Evolutionary conservation across 2,113 vertebrate genomes (phyloP), one percentile per base, ranked within the genome.

Genomic region (Panurus biarmicus): DNA sequence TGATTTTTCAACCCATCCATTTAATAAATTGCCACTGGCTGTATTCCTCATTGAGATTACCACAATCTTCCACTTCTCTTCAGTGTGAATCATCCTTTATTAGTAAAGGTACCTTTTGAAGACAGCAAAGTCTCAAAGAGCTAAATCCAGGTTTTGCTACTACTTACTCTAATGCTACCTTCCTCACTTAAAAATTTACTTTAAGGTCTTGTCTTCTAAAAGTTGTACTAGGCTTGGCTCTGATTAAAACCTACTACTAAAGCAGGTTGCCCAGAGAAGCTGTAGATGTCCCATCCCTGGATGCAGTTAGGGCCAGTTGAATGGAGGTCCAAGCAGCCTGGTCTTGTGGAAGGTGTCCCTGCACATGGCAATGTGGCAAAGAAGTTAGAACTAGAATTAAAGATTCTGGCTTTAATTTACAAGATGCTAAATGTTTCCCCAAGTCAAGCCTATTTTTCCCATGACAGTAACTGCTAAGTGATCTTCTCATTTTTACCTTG

Each of bases 301-400:
- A 29, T 58, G 36, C 2, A 0, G 5, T 33, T n/a, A 36, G 12
- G 3, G 6, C 10, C 0, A 0, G 23, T 1, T 58, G 22, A 15
- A 25, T 38, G 15, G 20, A 73, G 23, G 8, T 33, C 4, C 11
- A 23, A 36, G 58, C 12, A 65, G 5, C 7, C 16, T 57, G 42
- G 12, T 36, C 18, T 50, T 33, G 26, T 16, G 26, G 26, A 80
- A 65, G 4, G 10, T 44, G 33, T 65, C 33, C 14, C 44, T 57
- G 31, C 5, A 23, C 10, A 11, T 16, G 5, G 51, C 15, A 58
- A 7, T 0, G 3, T 9, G 10, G 50, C 12, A 38, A 48, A 47
- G n/a, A 54, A 65, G 17, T 57, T 36, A 72, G 26, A 44, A 36
- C 8, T 28, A 66, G 14, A 65, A 44, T 65, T 50, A 67, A 66